Evolutionary conservation across 2,797 vertebrate genomes (phyloP).

Genomic region (Mormyrus proboscirostris): DNA sequence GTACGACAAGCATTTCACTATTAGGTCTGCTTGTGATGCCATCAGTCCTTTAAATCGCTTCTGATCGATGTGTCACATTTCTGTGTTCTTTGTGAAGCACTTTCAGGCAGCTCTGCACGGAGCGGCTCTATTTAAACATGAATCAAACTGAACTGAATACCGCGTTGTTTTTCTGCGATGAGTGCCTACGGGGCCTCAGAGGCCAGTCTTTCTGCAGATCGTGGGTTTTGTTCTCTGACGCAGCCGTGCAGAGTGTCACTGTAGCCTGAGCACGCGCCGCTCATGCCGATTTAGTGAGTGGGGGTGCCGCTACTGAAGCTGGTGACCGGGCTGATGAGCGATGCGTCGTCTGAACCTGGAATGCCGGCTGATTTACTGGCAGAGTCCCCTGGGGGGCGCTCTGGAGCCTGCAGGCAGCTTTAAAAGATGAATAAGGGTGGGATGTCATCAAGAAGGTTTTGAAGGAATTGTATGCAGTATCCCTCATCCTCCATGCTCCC

Average conservation of each 20-base stretch:
- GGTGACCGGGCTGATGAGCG: slow-evolving; percentile 13
- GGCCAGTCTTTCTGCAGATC: background rate
- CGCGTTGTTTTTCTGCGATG: background rate
- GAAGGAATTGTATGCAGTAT: background rate
- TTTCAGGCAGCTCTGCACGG: background rate
- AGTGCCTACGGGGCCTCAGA: background rate
- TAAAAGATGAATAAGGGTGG: slow-evolving; percentile 9
- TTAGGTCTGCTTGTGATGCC: background rate
- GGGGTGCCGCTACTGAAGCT: background rate
- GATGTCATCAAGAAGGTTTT: slow-evolving; percentile 4
- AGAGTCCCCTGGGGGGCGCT: slow-evolving; percentile 11
- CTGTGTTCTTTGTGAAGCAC: background rate
- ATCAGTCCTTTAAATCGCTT: background rate
- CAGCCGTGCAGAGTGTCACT: background rate
- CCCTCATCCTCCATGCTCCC: background rate
- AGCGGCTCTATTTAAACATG: background rate
- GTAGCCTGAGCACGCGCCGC: background rate
- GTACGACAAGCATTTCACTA: background rate
- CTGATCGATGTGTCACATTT: background rate
- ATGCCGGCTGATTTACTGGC: slow-evolving; percentile 18
- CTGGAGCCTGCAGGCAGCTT: background rate
- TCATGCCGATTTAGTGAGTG: slow-evolving; percentile 23
- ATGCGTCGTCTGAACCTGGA: slow-evolving; percentile 18
- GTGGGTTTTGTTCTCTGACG: background rate
- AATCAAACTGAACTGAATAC: background rate